Evolutionary conservation across 2,888 invertebrate genomes (phyloP), one percentile per base, ranked within the genome.

Genomic region (Petrolisthes cinctipes): DNA sequence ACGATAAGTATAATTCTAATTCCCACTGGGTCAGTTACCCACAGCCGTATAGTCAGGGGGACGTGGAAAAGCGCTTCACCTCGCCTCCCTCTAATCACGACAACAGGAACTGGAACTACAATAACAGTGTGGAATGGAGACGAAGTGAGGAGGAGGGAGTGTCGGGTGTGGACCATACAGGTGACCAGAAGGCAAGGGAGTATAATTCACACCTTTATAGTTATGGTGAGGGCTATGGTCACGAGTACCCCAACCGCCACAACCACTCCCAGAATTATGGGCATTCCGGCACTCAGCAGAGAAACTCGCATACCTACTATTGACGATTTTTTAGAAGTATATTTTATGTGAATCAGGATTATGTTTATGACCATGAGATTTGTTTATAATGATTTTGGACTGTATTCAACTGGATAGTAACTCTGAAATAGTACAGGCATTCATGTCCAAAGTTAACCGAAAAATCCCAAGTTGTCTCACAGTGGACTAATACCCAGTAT

Each of bases 261-360:
- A 88, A 88, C 75, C 87, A 88, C 75, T 88, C 87, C 79, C 87
- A 88, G 84, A 79, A 80, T 71, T 88, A 88, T 66, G 87, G 87
- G 87, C 87, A 88, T 88, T 88, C 87, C 54, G 87, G 87, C 79
- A 84, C 83, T 88, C 84, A 88, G 73, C 75, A 79, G 56, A 88
- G 87, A 83, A 88, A 83, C 68, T 76, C 86, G 61, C 87, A 88
- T 81, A 88, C 71, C 57, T 88, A 88, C 53, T 83, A 88, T 84
- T 88, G 79, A 86, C 76, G 23, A 7, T 11, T 66, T 20, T 66
- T 66, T 61, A 81, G n/a, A 81, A 83, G 73, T 14, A 5, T 51
- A 23, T n/a, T 75, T 73, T 79, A 51, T 79, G 54, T 81, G 57
- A 81, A 57, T n/a, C 11, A 81, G 81, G 66, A 81, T 37, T 14